phyloP scores from a whole-genome alignment of 2,113 vertebrate species.

The Thamnophis sirtalis region DNA sequence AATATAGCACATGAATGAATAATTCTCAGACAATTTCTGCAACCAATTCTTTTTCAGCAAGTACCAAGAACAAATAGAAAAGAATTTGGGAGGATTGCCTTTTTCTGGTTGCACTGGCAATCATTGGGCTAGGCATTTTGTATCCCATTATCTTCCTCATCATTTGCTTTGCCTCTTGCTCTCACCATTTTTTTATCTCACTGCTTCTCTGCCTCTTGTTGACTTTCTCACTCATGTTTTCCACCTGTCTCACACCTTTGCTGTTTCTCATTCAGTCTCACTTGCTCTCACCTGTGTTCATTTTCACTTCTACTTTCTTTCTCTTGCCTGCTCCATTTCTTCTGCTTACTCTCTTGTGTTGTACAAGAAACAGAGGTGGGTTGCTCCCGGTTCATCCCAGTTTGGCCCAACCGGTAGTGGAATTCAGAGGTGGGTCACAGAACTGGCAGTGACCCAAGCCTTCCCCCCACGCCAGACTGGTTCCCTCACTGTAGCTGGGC shows the following conservation, averaged over 20 bases:
- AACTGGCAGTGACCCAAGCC: no score
- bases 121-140: neutral
- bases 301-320: neutral
- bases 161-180: neutral
- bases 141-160: neutral
- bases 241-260: neutral
- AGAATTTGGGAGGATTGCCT: neutral
- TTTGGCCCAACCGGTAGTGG: no score
- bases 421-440: no score
- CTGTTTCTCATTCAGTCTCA: neutral
- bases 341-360: neutral
- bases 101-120: neutral
- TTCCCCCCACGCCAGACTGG: no score
- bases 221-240: neutral
- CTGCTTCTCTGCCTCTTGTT: neutral
- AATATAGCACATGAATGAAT: neutral
- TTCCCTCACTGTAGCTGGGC: no score
- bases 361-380: neutral
- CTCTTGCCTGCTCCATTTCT: neutral
- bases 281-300: neutral
- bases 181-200: neutral
- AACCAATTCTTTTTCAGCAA: neutral
- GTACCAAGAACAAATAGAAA: neutral
- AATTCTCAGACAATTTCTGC: neutral
- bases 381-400: no score